Base-by-base conservation (phyloP, 2,888 invertebrate species). In the Harpalus rubripes region DNA sequence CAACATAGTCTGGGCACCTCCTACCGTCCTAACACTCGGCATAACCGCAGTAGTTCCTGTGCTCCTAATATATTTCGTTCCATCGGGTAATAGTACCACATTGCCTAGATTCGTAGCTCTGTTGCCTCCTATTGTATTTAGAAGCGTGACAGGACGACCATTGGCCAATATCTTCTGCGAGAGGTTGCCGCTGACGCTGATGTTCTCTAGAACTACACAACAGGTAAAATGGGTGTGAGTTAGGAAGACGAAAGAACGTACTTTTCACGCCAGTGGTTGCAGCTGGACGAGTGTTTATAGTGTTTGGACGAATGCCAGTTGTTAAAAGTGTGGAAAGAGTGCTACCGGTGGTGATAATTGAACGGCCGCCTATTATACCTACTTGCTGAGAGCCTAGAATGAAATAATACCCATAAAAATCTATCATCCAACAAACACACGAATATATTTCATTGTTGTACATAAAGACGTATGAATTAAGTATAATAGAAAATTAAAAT, bases 61-160 rank as follows among this genome's bases (percentile, higher is more conserved):
- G 59, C 72, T 80, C n/a, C 85, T 26, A 7, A 85, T 85, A 80
- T 76, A 85, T 26, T 80, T 85, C 7, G 85, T 90, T 3, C 90
- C 90, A 87, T 91, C 91, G 5, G 91, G 89, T 86, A 91, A 87
- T 22, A 90, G 86, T n/a, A 91, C 86, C 10, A 91, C 88, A 86
- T 90, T 91, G 61, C 89, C 88, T 15, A 85, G 83, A 22, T 83
- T 80, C 12, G 80, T 22, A 10, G 72, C 59, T 56, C 76, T n/a
- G 58, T 78, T 79, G 22, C 86, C 85, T 26, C 86, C 83, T 32
- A 87, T 84, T 0, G 88, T 87, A 87, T 90, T 90, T 61, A 90
- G 84, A 39, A 90, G 86, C 52, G 90, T 89, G 1, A 91, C 87
- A 10, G 89, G 87, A 80, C 89, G 87, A n/a, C 89, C 88, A 15